Evolutionary conservation across 92 coral and sea anemone genomes (phyloP).

Genomic region (Porites rus): DNA sequence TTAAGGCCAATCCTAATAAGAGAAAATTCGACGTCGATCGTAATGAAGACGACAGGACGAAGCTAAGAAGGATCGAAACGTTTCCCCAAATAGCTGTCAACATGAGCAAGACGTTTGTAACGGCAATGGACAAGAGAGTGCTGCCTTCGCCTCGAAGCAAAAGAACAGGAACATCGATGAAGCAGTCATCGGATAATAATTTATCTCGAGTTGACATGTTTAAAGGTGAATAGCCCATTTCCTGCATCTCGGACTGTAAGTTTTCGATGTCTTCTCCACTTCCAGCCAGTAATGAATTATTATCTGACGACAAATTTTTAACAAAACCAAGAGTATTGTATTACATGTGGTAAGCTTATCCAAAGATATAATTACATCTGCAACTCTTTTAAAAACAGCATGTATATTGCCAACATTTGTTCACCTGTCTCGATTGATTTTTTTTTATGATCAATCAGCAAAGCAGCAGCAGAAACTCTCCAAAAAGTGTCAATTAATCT

Average conservation of each 20-base stretch:
- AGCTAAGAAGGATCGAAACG: conserved; percentile 31
- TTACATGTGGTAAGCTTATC: too few relatives aligned
- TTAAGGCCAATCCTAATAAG: conserved; percentile 26
- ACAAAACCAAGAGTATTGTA: too few relatives aligned
- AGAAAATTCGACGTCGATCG: conserved; percentile 17
- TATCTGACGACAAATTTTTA: too few relatives aligned
- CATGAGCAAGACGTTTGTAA: conserved; percentile 8
- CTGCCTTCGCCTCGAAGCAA: not conserved
- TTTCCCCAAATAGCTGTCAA: conserved; percentile 18
- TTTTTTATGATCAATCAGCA: too few relatives aligned
- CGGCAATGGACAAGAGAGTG: not conserved
- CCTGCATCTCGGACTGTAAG: not conserved
- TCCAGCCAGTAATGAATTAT: too few relatives aligned
- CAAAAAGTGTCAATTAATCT: too few relatives aligned
- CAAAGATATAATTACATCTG: too few relatives aligned
- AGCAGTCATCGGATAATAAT: not conserved
- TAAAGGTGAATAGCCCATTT: not conserved
- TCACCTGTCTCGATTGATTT: too few relatives aligned
- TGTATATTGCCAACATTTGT: too few relatives aligned
- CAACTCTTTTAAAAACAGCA: too few relatives aligned
- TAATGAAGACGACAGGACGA: not conserved
- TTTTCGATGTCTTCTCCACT: too few relatives aligned
- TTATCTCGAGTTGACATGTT: not conserved
- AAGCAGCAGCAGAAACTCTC: too few relatives aligned
- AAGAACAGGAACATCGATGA: conserved; percentile 15